phyloP scores from a whole-genome alignment of 2,797 vertebrate genomes.

The Streptopelia turtur region DNA sequence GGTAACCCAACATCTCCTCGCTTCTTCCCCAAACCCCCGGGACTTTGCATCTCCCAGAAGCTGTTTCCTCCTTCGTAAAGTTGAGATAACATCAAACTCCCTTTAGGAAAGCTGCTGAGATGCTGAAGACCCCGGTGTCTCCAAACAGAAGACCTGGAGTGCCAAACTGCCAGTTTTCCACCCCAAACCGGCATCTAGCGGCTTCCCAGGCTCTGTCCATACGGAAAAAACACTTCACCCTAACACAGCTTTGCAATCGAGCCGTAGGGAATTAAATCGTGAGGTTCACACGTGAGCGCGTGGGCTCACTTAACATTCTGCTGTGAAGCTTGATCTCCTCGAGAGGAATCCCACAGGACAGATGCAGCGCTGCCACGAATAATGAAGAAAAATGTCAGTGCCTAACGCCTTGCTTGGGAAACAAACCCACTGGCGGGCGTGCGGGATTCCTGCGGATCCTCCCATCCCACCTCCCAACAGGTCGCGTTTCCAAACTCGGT shows the following conservation, averaged over 20 bases:
- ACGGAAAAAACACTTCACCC: not conserved
- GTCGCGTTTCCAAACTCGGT: not conserved
- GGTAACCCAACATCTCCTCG: not conserved
- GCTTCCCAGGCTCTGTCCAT: not conserved
- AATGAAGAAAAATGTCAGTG: not conserved
- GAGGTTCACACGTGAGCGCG: fast-evolving
- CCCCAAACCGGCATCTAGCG: not conserved
- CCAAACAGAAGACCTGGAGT: not conserved
- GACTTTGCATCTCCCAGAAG: not conserved
- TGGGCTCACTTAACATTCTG: not conserved
- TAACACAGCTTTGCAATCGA: fast-evolving
- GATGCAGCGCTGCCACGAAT: not conserved
- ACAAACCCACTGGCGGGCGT: not conserved
- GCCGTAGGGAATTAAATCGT: not conserved
- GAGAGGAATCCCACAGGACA: not conserved
- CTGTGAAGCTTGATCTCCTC: not conserved
- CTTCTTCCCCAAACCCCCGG: not conserved
- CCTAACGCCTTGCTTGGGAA: not conserved
- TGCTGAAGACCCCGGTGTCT: not conserved
- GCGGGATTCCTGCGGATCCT: fast-evolving
- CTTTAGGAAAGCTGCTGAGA: not conserved
- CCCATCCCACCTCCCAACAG: fast-evolving
- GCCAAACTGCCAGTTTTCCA: not conserved
- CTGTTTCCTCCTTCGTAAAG: not conserved
- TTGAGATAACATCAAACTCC: not conserved